Conservation (phyloP, 2,888 invertebrate genomes). For the Sarcophaga caerulescens region DNA sequence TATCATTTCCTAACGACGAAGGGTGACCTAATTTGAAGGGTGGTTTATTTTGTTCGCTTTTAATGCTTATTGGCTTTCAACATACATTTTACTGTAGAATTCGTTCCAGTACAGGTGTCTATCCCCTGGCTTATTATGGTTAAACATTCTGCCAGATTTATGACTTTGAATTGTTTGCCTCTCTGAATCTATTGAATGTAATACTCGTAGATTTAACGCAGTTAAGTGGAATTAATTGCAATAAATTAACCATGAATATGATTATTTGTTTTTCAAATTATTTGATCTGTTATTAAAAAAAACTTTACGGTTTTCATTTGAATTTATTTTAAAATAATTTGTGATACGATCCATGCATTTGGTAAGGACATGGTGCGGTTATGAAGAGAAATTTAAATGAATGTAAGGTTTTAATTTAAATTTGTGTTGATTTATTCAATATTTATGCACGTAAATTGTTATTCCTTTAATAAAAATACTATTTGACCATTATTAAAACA, state of each 20-base stretch:
- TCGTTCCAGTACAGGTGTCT: conserved; percentile 67
- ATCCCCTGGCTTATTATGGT: conserved; percentile 33
- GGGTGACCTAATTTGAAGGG: conserved; percentile 75
- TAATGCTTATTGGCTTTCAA: conserved; percentile 68
- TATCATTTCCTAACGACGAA: background rate
- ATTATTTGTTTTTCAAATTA: conserved; percentile 50
- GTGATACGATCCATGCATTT: too few species aligned
- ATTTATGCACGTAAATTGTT: too few species aligned
- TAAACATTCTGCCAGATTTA: conserved; percentile 59
- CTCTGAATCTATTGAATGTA: conserved; percentile 53
- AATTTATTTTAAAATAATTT: too few species aligned
- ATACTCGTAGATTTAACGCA: conserved; percentile 51
- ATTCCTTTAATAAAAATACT: too few species aligned
- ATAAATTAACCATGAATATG: conserved; percentile 65
- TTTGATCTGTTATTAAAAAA: conserved; percentile 25
- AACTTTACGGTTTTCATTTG: background rate
- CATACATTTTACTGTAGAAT: conserved; percentile 62
- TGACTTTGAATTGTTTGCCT: conserved; percentile 55
- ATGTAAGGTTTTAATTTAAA: too few species aligned
- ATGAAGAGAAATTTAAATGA: too few species aligned
- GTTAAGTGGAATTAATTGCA: conserved; percentile 61
- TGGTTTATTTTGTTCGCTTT: conserved; percentile 77
- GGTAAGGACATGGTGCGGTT: too few species aligned
- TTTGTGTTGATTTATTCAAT: too few species aligned
- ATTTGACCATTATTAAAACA: conserved; percentile 23